Evolutionary conservation across 2,888 invertebrate genomes (phyloP), one percentile per base, ranked within the genome.

Genomic region (Baccha elongata): DNA sequence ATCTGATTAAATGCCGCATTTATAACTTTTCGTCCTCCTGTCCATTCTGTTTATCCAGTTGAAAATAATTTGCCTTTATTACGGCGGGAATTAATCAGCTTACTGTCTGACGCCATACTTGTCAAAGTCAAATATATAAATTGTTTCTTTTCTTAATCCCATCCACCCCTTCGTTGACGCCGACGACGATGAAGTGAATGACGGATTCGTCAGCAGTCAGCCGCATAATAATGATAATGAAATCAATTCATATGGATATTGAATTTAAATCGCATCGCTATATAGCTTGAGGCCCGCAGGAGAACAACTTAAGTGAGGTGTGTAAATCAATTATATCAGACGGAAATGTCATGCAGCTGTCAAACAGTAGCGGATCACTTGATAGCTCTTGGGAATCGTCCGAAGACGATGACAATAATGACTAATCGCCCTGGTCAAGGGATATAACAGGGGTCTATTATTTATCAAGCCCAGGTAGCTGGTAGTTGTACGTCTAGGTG

Each of bases 51-150:
- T 75, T 76, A 60, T 35, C 72, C 71, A 48, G 46, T 67, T 76
- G 76, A 81, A 44, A 60, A 60, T 29, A 60, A 60, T 71, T 71
- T 75, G 81, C 71, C 71, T 81, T 72, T 81, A 81, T 81, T 81
- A 81, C 71, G 71, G 65, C 60, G 40, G 67, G 81, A 60, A 81
- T 75, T 81, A 81, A 81, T 81, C 81, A 81, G 81, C 81, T 81
- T 81, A 81, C 71, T 72, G 81, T 76, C 81, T 81, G 81, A 81
- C 81, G 81, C 81, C 81, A 72, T 81, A 76, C 81, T 76, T 81
- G 81, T 81, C 81, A 76, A 81, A 81, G 71, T 72, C 76, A 81
- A 81, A 76, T 65, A 81, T 65, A 81, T n/a, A 75, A 76, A 71
- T 75, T 81, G 60, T 75, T 75, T 67, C 74, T 71, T 40, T 76